Conservation (phyloP, 2,888 invertebrate species). For the Nemoura dubitans region DNA sequence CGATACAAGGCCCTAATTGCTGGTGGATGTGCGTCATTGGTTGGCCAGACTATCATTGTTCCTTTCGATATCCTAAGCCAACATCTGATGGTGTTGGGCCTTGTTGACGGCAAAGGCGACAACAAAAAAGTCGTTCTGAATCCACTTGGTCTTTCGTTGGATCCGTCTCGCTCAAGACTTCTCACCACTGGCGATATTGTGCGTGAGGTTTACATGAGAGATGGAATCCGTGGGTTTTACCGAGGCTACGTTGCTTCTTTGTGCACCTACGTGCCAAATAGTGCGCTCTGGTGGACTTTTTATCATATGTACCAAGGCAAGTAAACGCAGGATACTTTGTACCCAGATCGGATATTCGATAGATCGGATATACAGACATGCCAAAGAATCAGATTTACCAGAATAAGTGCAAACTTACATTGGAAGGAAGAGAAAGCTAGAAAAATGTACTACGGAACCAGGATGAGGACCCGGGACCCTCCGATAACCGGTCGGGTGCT, state of each 20-base stretch:
- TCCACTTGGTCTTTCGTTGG: constrained; percentile 76
- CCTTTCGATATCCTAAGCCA: constrained; percentile 97
- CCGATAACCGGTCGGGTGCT: too few relatives aligned
- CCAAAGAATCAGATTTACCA: too few relatives aligned
- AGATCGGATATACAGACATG: background rate
- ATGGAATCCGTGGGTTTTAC: constrained; percentile 91
- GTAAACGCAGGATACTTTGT: constrained; percentile 35
- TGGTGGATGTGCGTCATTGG: constrained; percentile 90
- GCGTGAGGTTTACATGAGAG: constrained; percentile 77
- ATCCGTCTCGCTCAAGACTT: constrained; percentile 69
- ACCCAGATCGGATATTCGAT: too few relatives aligned
- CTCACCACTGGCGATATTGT: constrained; percentile 80
- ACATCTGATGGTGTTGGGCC: constrained; percentile 93
- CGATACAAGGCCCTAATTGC: constrained; percentile 82
- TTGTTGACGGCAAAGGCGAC: constrained; percentile 56
- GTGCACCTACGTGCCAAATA: constrained; percentile 93
- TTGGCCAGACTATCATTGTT: constrained; percentile 94
- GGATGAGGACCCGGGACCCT: too few relatives aligned
- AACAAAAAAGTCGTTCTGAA: constrained; percentile 68
- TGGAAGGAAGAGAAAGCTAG: too few relatives aligned
- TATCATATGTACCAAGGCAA: constrained; percentile 94
- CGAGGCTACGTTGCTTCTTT: constrained; percentile 92
- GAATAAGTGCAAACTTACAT: too few relatives aligned
- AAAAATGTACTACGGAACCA: too few relatives aligned
- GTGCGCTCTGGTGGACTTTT: constrained; percentile 97